Percentiles rank a stretch among this genome's conserved stretches.
Conservation (phyloP, 2,113 vertebrate species). For the Notarius quadriscutis region DNA sequence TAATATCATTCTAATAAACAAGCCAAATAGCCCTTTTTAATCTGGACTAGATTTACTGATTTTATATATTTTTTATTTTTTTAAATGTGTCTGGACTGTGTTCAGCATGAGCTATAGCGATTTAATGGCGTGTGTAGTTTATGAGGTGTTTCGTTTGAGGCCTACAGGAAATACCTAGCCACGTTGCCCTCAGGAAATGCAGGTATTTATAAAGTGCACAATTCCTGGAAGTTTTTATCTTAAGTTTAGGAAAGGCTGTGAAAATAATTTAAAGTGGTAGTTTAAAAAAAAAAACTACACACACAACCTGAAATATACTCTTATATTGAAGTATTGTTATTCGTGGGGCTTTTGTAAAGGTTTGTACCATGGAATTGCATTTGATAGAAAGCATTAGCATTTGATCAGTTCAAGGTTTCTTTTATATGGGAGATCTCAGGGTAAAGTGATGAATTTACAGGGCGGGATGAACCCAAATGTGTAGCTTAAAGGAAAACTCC, state of each 20-base stretch:
- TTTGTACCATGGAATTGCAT: neutral
- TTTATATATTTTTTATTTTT: neutral
- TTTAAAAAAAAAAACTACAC: neutral
- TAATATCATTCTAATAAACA: neutral
- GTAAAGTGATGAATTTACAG: neutral
- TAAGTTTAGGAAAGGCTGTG: conserved; percentile 8
- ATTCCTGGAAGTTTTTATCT: conserved; percentile 44
- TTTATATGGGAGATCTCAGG: neutral
- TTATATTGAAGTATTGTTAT: neutral
- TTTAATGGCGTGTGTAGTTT: neutral
- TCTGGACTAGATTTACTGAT: neutral
- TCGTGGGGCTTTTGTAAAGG: neutral
- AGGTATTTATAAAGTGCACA: conserved; percentile 22
- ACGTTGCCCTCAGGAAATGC: conserved; percentile 17
- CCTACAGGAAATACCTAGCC: conserved; percentile 27
- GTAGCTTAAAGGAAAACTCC: neutral
- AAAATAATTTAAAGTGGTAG: conserved; percentile 3
- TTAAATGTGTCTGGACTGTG: too few relatives aligned
- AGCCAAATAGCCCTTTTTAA: neutral
- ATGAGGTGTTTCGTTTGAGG: neutral
- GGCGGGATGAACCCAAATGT: neutral
- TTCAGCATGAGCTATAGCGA: neutral
- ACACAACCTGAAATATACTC: neutral
- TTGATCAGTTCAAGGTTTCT: neutral
- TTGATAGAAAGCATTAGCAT: neutral